Conservation (phyloP, 2,113 vertebrate genomes). For the Lathamus discolor region DNA sequence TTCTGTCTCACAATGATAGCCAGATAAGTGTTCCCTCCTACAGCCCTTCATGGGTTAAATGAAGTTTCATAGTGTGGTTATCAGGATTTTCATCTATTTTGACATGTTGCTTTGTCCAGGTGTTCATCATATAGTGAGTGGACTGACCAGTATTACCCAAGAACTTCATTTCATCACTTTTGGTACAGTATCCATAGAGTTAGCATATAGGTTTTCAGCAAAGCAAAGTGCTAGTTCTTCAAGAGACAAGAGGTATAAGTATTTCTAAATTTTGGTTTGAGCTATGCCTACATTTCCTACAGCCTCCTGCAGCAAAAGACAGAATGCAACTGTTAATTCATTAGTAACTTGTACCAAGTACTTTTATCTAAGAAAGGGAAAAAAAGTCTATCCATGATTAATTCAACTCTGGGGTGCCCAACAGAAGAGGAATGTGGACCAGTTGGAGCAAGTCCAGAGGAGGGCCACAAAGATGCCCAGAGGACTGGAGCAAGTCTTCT, state of each 20-base stretch:
- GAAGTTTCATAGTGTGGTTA: neutral
- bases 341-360: neutral
- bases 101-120: neutral
- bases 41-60: neutral
- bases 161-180: neutral
- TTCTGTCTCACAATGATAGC: neutral
- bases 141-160: neutral
- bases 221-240: neutral
- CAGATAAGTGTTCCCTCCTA: neutral
- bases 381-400: neutral
- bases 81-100: neutral
- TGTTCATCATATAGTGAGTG: neutral
- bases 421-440: neutral
- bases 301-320: neutral
- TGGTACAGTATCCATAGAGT: neutral
- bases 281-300: neutral
- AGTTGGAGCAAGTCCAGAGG: neutral
- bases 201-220: neutral
- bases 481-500: neutral
- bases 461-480: neutral
- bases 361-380: neutral
- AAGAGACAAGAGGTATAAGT: neutral
- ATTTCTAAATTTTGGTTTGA: neutral
- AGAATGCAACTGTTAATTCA: neutral
- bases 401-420: neutral